Base-by-base conservation (phyloP, 2,113 vertebrate species). In the Phaethornis superciliosus region DNA sequence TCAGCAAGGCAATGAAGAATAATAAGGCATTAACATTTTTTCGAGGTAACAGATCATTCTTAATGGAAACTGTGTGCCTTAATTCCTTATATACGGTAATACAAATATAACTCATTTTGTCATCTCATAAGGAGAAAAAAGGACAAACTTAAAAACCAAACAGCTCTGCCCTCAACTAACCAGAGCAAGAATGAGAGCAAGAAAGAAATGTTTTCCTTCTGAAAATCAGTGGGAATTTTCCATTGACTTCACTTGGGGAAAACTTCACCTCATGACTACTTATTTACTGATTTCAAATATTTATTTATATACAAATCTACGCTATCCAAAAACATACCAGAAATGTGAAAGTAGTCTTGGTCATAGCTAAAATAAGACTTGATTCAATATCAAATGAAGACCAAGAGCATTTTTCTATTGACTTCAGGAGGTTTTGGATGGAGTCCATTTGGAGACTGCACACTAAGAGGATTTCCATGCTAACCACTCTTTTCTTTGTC, bases 1-100 rank as follows among this genome's bases (percentile, higher is more conserved):
- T 75, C 90, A 94, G 83, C 68, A 78, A 32, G 15, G 47, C 72
- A 94, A 89, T 88, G 87, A 89, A 93, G 89, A 94, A 80, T 65
- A 91, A 89, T 74, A 96, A 93, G 63, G 55, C 35, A 93, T 95
- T 85, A 93, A 78, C 89, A 56, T 95, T 96, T 85, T 95, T 85
- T 63, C 3, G 4, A 78, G 47, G 71, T 52, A 93, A 94, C 87
- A 80, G 68, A 94, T 96, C 88, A 89, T 93, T 75, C 71, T 88
- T 85, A 93, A 95, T 96, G 84, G 69, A 92, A 95, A 89, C 10
- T 32, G 27, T 75, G 54, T 79, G 37, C 78, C 75, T 91, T 63
- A 91, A 80, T 69, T 70, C 71, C 59, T 71, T 88, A 9, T 26
- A 51, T 10, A 20, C 12, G 24, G 47, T 32, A 82, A 77, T 52